Conservation (phyloP, 2,113 vertebrate genomes). For the Thalassarche chlororhynchos region DNA sequence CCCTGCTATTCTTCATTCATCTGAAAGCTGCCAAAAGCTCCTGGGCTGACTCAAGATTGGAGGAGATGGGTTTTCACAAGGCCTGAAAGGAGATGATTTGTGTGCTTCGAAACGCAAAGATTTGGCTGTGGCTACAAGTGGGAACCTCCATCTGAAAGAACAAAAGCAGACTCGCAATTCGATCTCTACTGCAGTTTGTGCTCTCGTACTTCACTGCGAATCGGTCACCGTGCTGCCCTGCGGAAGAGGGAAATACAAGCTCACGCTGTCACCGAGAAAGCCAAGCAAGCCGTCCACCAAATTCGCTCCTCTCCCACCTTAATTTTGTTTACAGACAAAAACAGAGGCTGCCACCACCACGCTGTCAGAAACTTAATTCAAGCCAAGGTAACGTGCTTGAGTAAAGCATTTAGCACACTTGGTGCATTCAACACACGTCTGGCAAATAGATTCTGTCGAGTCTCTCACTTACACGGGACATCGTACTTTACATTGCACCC, state of each 20-base stretch:
- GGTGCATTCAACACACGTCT: neutral
- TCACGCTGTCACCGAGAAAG: accelerated
- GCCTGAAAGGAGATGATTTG: neutral
- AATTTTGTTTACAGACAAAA: neutral
- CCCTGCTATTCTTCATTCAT: neutral
- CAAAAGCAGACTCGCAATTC: neutral
- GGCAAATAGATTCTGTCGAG: neutral
- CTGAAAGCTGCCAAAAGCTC: neutral
- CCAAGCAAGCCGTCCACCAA: neutral
- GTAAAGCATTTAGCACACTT: neutral
- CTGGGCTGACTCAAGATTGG: neutral
- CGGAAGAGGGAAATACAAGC: accelerated
- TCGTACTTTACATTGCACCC: accelerated
- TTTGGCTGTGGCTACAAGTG: neutral
- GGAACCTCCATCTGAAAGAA: neutral
- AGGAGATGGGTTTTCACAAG: neutral
- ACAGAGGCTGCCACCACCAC: neutral
- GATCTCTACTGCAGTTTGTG: neutral
- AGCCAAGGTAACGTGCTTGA: neutral
- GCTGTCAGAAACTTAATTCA: neutral
- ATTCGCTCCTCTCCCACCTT: neutral
- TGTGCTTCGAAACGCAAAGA: accelerated
- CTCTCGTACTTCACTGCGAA: accelerated
- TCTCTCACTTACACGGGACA: neutral
- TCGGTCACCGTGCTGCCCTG: accelerated